Evolutionary conservation across 2,113 vertebrate species (phyloP).

Genomic region (Odontophorus gujanensis): DNA sequence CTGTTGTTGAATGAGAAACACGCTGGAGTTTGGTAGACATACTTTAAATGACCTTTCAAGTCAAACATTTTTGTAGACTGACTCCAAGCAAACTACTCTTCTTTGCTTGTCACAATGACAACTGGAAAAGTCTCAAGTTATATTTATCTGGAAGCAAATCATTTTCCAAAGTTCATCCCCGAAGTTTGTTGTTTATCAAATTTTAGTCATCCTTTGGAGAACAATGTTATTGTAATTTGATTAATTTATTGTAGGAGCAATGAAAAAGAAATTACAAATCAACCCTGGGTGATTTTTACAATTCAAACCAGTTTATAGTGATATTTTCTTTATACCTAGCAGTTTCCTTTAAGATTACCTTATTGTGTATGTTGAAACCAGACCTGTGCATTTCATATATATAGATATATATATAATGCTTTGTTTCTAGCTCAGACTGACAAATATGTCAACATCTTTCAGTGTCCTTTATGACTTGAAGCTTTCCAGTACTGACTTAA

Average conservation of each 20-base stretch:
- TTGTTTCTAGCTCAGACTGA: background rate
- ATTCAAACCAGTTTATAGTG: background rate
- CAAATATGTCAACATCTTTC: slow-evolving; percentile 5
- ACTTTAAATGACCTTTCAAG: slow-evolving; percentile 24
- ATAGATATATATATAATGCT: background rate
- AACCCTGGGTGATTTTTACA: background rate
- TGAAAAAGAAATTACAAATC: background rate
- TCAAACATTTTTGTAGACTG: background rate
- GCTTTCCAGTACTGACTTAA: slow-evolving; percentile 34
- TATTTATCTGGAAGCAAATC: background rate
- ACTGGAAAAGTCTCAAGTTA: background rate
- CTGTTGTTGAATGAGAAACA: background rate
- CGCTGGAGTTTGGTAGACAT: background rate
- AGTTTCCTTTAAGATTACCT: background rate
- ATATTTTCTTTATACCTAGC: background rate
- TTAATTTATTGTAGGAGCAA: background rate
- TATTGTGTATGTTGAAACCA: background rate
- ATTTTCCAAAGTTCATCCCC: background rate
- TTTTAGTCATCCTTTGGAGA: background rate
- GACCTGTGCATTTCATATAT: background rate
- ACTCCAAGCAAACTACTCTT: background rate
- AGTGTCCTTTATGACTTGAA: slow-evolving; percentile 31
- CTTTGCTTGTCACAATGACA: background rate
- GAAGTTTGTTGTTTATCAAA: background rate
- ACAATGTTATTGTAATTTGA: background rate